These are phyloP conservation scores for Epizoanthus stellaris DNA, from an alignment of 92 coral and sea anemone genomes.

Conservation along the genomic window DNA sequence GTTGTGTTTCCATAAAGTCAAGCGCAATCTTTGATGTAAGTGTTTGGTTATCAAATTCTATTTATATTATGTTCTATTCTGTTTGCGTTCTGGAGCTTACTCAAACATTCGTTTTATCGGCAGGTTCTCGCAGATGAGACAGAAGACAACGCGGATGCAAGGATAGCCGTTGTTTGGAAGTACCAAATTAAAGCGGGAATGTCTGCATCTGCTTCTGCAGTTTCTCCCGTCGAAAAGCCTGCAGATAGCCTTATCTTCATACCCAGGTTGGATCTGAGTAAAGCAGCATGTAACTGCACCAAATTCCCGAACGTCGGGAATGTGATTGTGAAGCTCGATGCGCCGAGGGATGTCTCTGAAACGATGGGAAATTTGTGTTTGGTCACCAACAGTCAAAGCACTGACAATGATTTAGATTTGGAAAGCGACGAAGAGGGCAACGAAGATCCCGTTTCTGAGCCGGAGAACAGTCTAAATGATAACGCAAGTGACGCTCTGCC, in stretches of 20 bases:
- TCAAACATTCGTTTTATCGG: background rate
- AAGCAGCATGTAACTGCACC: slow-evolving; percentile 27
- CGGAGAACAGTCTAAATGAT: background rate
- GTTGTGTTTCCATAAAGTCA: slow-evolving; percentile 17
- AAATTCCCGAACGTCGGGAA: slow-evolving; percentile 17
- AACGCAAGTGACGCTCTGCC: too few species aligned
- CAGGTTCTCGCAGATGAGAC: slow-evolving; percentile 9
- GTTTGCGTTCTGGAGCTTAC: background rate
- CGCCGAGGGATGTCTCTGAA: background rate
- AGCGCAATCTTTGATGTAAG: background rate
- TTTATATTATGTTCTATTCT: background rate
- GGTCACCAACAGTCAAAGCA: background rate
- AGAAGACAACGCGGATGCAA: background rate
- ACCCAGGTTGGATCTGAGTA: slow-evolving; percentile 19
- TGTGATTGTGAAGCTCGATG: background rate
- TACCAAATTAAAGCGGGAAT: background rate
- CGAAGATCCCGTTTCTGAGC: background rate
- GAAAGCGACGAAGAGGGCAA: background rate
- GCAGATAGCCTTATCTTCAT: background rate
- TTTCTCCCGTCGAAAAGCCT: slow-evolving; percentile 4
- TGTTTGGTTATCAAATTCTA: background rate
- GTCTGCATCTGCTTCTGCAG: slow-evolving; percentile 1
- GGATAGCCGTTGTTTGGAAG: slow-evolving; percentile 14
- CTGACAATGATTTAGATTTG: background rate
- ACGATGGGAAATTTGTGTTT: slow-evolving; percentile 7